Evolutionary conservation across 2,888 invertebrate species (phyloP).

Genomic region (Polyploca ridens): DNA sequence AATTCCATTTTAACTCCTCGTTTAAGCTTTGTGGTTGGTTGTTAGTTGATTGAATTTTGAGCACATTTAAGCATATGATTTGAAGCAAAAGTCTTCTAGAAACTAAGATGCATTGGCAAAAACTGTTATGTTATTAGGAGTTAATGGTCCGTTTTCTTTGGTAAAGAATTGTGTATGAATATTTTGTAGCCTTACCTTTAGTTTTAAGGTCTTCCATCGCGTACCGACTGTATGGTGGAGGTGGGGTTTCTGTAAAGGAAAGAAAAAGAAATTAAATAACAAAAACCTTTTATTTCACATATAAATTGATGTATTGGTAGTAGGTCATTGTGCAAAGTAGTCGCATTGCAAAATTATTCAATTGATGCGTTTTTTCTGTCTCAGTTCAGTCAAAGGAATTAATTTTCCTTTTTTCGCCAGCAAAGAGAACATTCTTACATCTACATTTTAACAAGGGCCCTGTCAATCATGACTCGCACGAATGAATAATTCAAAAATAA

Average conservation of each 20-base stretch:
- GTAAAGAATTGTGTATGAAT: slow-evolving; percentile 33
- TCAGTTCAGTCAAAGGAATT: not conserved
- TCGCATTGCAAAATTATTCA: not conserved
- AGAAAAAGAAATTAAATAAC: slow-evolving; percentile 20
- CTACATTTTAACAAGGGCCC: not conserved
- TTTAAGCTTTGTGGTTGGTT: not conserved
- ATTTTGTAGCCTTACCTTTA: slow-evolving; percentile 87
- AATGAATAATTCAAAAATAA: slow-evolving; percentile 2
- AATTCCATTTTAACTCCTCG: not conserved
- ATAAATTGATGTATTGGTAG: no score
- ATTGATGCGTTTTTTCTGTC: slow-evolving; percentile 17
- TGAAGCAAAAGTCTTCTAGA: no score
- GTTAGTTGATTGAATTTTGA: no score
- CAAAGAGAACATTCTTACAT: not conserved
- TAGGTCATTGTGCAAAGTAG: not conserved
- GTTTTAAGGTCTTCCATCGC: slow-evolving; percentile 90
- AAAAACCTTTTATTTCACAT: no score
- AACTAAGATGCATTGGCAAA: no score
- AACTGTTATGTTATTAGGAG: no score
- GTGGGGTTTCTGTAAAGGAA: slow-evolving; percentile 90
- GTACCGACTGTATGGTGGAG: slow-evolving; percentile 92
- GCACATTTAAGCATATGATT: no score
- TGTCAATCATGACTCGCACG: not conserved
- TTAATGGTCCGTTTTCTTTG: not conserved
- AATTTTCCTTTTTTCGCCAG: not conserved